Evolutionary conservation across 2,113 vertebrate species (phyloP), one percentile per base, ranked within the genome.

Genomic region (Telmatochromis sp.): DNA sequence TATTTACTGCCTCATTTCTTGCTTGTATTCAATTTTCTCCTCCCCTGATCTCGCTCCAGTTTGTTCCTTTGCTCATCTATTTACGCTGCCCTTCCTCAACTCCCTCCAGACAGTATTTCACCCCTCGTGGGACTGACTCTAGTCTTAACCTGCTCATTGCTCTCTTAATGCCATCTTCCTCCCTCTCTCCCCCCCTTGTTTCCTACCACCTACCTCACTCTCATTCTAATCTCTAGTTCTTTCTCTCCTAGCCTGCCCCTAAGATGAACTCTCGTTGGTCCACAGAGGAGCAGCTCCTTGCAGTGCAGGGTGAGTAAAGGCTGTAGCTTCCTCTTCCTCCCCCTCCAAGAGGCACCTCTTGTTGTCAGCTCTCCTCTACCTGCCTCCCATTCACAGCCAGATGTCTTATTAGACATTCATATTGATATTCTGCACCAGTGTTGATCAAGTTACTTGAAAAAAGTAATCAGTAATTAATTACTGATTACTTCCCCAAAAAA

Each of bases 251-350:
- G 98, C 93, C 96, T 11, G 96, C 93, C 84, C 94, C 94, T 53
- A 98, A 98, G 93, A 97, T 98, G 90, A 98, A 98, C 92, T 97
- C 98, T 4, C 97, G 98, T 35, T 98, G 98, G 98, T 97, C 97
- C 9, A 97, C 97, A 1, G 98, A 98, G 54, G 95, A 96, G 93
- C 95, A 96, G 91, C 94, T 96, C 79, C 89, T 96, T 82, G 95
- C 93, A 7, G 95, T 96, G 88, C 95, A 96, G 89, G 94, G 95
- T 96, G 89, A 94, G 94, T 82, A 1, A 80, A 47, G 81, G 26
- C 81, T 73, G n/a, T 65, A 58, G n/a, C 80, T 7, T 54, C 73
- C 4, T 57, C 87, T 7, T 37, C 23, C 26, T 45, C 2, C 15
- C 17, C 40, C 51, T 53, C 80, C 23, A 12, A 11, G 21, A 51